phyloP scores from a whole-genome alignment of 1,140 invertebrate genomes.

The Drosophila nigrodunni region DNA sequence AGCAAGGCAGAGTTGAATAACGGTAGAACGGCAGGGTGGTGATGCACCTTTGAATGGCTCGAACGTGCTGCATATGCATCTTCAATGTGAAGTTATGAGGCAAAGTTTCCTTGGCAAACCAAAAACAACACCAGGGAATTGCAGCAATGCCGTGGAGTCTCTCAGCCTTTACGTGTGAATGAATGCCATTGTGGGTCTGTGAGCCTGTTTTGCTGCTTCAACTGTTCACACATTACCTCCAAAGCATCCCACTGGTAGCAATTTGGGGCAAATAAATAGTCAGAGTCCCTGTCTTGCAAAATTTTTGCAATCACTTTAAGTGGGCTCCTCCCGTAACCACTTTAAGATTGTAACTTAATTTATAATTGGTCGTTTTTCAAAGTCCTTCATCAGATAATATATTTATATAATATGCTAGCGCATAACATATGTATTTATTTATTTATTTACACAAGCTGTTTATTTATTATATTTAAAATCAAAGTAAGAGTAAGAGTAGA shows the following conservation, averaged over 20 bases:
- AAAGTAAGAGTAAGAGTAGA: too few relatives aligned
- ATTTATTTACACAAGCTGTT: too few relatives aligned
- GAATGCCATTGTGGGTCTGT: conserved; percentile 35
- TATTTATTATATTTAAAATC: too few relatives aligned
- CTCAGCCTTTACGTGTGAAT: conserved; percentile 66
- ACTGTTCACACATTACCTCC: conserved; percentile 4
- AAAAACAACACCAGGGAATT: conserved; percentile 46
- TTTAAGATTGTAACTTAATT: conserved; percentile 46
- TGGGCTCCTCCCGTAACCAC: conserved; percentile 63
- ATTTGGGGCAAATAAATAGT: conserved; percentile 80
- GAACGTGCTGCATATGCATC: conserved; percentile 81
- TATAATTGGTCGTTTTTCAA: neutral
- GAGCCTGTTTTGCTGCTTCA: conserved; percentile 1
- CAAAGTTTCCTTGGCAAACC: conserved; percentile 63
- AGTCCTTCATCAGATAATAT: too few relatives aligned
- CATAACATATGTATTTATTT: too few relatives aligned
- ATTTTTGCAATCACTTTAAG: conserved; percentile 62
- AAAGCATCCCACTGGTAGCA: conserved; percentile 23
- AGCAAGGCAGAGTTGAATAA: too few relatives aligned
- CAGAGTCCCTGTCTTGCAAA: conserved; percentile 12
- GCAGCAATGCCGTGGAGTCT: conserved; percentile 9
- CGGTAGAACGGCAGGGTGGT: conserved; percentile 17
- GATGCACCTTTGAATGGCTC: conserved; percentile 52
- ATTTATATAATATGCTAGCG: too few relatives aligned
- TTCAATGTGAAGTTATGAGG: conserved; percentile 78